Evolutionary conservation across 2,888 invertebrate genomes (phyloP).

Genomic region (Atethmia centrago): DNA sequence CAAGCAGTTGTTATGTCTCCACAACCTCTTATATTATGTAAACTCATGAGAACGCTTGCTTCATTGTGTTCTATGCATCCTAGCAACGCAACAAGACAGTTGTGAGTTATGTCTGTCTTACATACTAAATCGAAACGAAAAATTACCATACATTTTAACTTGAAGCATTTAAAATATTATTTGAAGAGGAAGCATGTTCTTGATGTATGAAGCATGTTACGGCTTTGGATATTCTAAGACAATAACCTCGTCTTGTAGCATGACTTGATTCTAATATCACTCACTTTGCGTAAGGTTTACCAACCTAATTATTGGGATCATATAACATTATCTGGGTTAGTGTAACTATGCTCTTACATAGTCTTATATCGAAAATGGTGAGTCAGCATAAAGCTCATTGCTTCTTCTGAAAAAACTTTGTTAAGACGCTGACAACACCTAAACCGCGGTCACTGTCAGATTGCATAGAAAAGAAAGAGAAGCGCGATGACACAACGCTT

Average conservation of each 20-base stretch:
- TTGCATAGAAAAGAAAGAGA: too few relatives aligned
- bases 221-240: not conserved
- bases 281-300: not conserved
- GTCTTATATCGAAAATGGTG: not conserved
- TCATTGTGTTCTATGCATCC: conserved; percentile 44
- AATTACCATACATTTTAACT: conserved; percentile 19
- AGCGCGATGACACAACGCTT: too few relatives aligned
- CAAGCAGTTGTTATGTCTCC: conserved; percentile 41
- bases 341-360: not conserved
- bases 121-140: conserved; percentile 24
- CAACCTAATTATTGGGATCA: conserved; percentile 4
- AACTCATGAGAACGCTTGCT: conserved; percentile 43
- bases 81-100: conserved; percentile 12
- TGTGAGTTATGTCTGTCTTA: conserved; percentile 10
- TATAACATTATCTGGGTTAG: not conserved
- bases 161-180: not conserved
- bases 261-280: not conserved
- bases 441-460: too few relatives aligned
- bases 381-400: not conserved
- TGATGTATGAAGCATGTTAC: too few relatives aligned
- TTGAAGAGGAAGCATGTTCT: not conserved
- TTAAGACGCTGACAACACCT: too few relatives aligned
- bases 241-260: conserved; percentile 7
- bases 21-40: conserved; percentile 48
- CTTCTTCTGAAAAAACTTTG: not conserved